Base-by-base conservation (phyloP, 2,888 invertebrate species). In the Xylota segnis region DNA sequence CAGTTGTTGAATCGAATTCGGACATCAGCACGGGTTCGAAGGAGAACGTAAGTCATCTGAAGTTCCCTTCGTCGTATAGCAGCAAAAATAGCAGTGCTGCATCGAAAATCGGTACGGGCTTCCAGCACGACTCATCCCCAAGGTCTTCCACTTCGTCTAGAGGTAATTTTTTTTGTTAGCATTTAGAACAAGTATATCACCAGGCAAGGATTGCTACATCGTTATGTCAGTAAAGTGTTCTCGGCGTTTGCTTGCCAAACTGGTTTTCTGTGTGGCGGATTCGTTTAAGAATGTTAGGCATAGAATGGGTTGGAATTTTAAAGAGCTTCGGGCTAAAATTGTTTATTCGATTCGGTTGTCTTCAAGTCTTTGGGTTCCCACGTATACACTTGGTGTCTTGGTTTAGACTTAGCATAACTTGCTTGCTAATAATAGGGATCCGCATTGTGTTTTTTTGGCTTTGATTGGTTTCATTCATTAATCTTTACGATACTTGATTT, bases 121-220 rank as follows among this genome's bases (percentile, higher is more conserved):
- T 16, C 14, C 77, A 72, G 23, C 72, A 72, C 7, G 83, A 83
- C n/a, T 68, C 78, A 37, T 61, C 72, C 10, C 56, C 77, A 68
- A 78, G 78, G 72, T 83, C 83, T 45, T 83, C 83, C 5, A 78
- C 72, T 43, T 83, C 83, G 16, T 78, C 83, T 18, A 83, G 68
- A 83, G 83, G 83, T 83, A 77, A 54, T 14, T n/a, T 27, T n/a
- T n/a, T n/a, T n/a, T n/a, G n/a, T n/a, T 5, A 32, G 45, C 23
- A 50, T 59, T 52, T 27, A 23, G 45, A 29, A 45, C 43, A 10
- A 43, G 18, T 75, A 65, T 61, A 63, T 75, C 54, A 75, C 45
- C 45, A 5, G n/a, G 5, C 40, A n/a, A n/a, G 37, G 10, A 37
- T 37, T 37, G 10, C 4, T n/a, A n/a, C 14, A 43, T n/a, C 0